A percentile compares a stretch with the other conserved stretches of the same genome.
phyloP scores from a whole-genome alignment of 1,140 invertebrate genomes.

The Hyposmocoma kahamanoa region DNA sequence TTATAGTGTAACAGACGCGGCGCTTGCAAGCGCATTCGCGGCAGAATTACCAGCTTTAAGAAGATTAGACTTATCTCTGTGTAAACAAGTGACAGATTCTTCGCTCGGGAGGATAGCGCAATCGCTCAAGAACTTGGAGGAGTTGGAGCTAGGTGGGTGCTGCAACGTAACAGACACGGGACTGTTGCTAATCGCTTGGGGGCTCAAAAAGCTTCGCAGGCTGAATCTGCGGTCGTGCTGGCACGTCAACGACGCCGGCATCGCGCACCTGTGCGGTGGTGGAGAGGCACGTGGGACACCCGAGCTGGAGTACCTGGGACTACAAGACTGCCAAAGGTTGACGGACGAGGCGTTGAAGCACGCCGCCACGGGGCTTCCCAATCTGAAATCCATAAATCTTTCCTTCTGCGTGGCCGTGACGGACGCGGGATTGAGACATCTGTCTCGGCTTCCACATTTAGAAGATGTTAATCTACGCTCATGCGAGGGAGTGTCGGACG shows the following conservation, averaged over 20 bases:
- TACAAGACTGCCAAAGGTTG: slow-evolving; percentile 95
- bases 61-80: slow-evolving; percentile 90
- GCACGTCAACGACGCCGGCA: slow-evolving; percentile 92
- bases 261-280: slow-evolving; percentile 88
- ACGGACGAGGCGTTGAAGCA: slow-evolving; percentile 92
- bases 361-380: slow-evolving; percentile 85
- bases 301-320: slow-evolving; percentile 86
- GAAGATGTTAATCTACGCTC: slow-evolving; percentile 92
- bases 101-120: slow-evolving; percentile 89
- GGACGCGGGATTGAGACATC: slow-evolving; percentile 90
- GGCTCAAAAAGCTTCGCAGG: slow-evolving; percentile 85
- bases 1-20: slow-evolving; percentile 90
- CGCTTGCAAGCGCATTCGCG: slow-evolving; percentile 87
- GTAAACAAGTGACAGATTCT: slow-evolving; percentile 94
- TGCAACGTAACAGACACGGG: slow-evolving; percentile 92
- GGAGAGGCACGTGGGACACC: slow-evolving; percentile 81
- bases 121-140: slow-evolving; percentile 89
- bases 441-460: slow-evolving; percentile 88
- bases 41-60: slow-evolving; percentile 83
- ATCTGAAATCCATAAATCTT: slow-evolving; percentile 87
- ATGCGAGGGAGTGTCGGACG: slow-evolving; percentile 95
- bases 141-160: slow-evolving; percentile 92
- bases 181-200: slow-evolving; percentile 88
- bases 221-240: slow-evolving; percentile 94
- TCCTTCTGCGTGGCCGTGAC: slow-evolving; percentile 96